Conservation (phyloP, 2,888 invertebrate genomes). For the Petrophora chlorosata region DNA sequence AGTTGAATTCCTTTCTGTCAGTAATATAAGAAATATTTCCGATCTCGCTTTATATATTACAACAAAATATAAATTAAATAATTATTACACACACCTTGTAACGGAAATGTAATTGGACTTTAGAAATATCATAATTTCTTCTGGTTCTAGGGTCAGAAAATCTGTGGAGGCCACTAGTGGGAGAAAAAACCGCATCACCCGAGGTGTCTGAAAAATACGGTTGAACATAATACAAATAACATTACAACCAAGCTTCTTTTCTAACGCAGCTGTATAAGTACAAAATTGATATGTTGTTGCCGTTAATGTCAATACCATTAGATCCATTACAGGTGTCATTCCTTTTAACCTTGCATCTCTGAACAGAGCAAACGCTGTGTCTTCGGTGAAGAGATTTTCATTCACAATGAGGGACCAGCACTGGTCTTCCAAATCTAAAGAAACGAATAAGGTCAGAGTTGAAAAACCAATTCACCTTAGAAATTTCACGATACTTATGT, state of each 20-base stretch:
- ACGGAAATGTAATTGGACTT: conserved; percentile 89
- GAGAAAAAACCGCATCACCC: conserved; percentile 90
- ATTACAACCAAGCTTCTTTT: too few species aligned
- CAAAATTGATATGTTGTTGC: too few species aligned
- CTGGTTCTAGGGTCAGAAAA: conserved; percentile 86
- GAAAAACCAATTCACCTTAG: too few species aligned
- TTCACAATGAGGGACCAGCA: conserved; percentile 91
- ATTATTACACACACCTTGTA: conserved; percentile 81
- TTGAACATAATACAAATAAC: neutral
- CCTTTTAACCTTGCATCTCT: conserved; percentile 82
- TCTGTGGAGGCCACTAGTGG: conserved; percentile 90
- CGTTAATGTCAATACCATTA: too few species aligned
- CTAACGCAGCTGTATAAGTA: neutral
- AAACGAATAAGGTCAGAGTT: too few species aligned
- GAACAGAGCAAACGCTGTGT: conserved; percentile 88
- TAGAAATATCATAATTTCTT: conserved; percentile 87
- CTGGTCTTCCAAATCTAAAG: conserved; percentile 87
- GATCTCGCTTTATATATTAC: too few species aligned
- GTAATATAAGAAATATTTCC: too few species aligned
- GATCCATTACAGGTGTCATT: conserved; percentile 86
- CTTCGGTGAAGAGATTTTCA: conserved; percentile 87
- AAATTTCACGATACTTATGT: too few species aligned
- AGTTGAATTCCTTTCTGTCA: too few species aligned
- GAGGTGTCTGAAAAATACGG: conserved; percentile 75
- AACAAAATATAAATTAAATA: neutral